These are phyloP conservation scores for Chaetops frenatus DNA, from an alignment of 2,113 vertebrate species.

Conservation along the genomic window DNA sequence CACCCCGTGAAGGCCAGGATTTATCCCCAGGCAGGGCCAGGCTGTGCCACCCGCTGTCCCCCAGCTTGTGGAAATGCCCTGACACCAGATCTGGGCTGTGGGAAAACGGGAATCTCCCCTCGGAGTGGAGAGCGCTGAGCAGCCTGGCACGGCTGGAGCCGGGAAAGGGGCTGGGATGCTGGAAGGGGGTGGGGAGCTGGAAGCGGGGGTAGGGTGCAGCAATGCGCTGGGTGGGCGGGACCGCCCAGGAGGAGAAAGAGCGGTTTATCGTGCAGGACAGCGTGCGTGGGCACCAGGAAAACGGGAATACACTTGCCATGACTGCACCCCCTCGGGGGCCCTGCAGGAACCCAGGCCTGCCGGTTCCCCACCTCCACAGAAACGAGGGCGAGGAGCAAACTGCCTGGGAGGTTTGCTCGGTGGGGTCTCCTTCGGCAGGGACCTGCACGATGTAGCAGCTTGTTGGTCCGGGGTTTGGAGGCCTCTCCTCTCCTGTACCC, in stretches of 20 bases:
- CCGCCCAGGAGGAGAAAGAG: background rate
- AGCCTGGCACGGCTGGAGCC: fast-evolving
- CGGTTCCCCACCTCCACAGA: background rate
- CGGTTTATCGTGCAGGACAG: background rate
- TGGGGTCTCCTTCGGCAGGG: background rate
- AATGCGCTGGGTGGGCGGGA: fast-evolving
- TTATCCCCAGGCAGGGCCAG: background rate
- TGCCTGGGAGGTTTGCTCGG: background rate
- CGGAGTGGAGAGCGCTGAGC: fast-evolving
- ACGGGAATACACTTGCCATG: background rate
- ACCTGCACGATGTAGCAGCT: fast-evolving
- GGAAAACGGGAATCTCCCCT: background rate
- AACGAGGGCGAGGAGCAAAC: background rate
- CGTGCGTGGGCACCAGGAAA: background rate
- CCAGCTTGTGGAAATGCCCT: background rate
- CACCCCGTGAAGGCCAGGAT: fast-evolving
- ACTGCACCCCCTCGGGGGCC: background rate
- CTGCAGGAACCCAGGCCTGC: background rate
- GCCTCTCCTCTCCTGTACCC: background rate
- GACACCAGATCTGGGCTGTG: background rate
- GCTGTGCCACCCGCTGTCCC: fast-evolving
- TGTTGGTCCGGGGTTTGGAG: background rate
- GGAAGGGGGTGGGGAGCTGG: background rate
- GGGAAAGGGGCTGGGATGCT: background rate
- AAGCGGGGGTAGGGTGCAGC: background rate